Base-by-base conservation (phyloP, 2,888 invertebrate genomes). In the Patella depressa region DNA sequence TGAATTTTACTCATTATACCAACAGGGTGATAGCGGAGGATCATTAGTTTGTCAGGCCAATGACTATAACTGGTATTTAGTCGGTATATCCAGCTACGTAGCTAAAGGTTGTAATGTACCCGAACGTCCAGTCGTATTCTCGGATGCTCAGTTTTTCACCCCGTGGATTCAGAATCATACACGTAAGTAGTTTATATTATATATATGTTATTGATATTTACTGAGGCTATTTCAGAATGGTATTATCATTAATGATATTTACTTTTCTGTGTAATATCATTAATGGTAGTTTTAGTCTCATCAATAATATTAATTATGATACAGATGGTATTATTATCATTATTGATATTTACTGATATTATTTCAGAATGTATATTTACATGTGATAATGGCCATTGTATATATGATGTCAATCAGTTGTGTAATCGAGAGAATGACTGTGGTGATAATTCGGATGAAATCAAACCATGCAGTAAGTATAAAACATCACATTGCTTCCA, bases 11-110 rank as follows among this genome's bases (percentile, higher is more conserved):
- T 29, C 29, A 29, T 29, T 45, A 45, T 45, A 45, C 9, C 45
- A 45, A 45, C 83, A 90, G 90, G 90, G 90, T 72, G 91, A 91
- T 84, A 89, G 89, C 77, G 91, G 91, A 1, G 90, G 90, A 0
- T 87, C 90, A 0, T 78, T 91, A 73, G 82, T 87, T 53, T 90
- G 90, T 80, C 59, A 81, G 73, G 85, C 86, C 77, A 80, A 81
- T 34, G 71, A 80, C 45, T 77, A 77, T 12, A 84, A 83, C 1
- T 90, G 88, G 88, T 84, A 82, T 24, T 53, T 88, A 71, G 85
- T 84, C 3, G 90, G 90, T 9, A 83, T 90, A 19, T 83, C 86
- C 12, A 90, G 89, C 73, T 88, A 87, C 73, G 89, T 89, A 0
- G 80, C 85, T 34, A 83, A 78, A 53, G 86, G 83, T 71, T 91